Percentiles rank a stretch among this genome's conserved stretches.
Evolutionary conservation across 1,140 invertebrate species (phyloP).

Genomic region (Drosophila nebulosa): DNA sequence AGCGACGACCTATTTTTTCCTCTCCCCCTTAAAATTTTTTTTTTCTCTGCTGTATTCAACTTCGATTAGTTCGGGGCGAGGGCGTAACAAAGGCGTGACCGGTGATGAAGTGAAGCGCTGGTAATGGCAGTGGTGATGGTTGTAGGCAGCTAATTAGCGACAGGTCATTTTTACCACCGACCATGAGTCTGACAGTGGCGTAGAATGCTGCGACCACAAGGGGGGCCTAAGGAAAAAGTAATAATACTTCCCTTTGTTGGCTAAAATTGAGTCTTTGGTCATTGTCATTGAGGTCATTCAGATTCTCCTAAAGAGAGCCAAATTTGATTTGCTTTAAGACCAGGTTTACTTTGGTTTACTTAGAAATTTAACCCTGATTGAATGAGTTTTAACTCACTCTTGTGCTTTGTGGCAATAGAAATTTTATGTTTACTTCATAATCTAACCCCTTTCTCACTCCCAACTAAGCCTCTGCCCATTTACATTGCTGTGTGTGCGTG

Average conservation of each 20-base stretch:
- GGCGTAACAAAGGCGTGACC: conserved; percentile 37
- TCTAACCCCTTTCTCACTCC: too few species aligned
- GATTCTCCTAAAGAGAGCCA: too few species aligned
- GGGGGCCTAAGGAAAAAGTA: not conserved
- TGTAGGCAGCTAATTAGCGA: conserved; percentile 62
- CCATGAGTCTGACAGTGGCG: not conserved
- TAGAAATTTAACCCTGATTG: too few species aligned
- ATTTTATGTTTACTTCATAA: too few species aligned
- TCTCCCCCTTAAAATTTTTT: not conserved
- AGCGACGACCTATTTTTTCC: not conserved
- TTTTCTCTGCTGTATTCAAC: conserved; percentile 10
- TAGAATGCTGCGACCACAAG: not conserved
- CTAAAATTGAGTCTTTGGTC: too few species aligned
- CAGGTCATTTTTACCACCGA: conserved; percentile 1
- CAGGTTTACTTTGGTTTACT: too few species aligned
- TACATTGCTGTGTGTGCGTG: not conserved
- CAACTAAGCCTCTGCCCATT: not conserved
- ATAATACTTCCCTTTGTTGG: too few species aligned
- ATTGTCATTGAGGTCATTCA: too few species aligned
- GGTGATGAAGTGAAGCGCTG: conserved; percentile 8
- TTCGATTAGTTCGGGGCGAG: conserved; percentile 28
- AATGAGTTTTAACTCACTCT: too few species aligned
- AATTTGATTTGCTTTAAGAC: too few species aligned
- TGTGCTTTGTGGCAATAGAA: too few species aligned
- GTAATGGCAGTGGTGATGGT: conserved; percentile 13